Percentiles rank a stretch among this genome's conserved stretches.
These are phyloP conservation scores for Catocala fraxini DNA, from an alignment of 2,888 invertebrate species.

Conservation along the genomic window DNA sequence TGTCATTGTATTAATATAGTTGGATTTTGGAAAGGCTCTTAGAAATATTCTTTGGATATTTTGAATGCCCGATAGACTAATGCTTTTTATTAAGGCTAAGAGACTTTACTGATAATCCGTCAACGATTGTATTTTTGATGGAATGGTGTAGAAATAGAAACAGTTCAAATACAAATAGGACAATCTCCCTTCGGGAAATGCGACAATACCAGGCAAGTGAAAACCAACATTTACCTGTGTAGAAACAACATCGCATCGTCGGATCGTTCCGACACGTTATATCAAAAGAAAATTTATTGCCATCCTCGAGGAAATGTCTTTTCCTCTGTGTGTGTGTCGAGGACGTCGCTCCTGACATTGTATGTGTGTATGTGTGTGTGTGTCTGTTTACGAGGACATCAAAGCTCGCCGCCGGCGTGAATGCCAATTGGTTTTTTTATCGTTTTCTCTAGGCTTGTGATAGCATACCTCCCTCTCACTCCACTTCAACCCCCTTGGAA, in stretches of 20 bases:
- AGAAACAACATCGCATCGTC: conserved; percentile 20
- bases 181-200: neutral
- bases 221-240: conserved; percentile 32
- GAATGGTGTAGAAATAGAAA: no score
- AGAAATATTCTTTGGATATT: no score
- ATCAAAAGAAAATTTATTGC: conserved; percentile 33
- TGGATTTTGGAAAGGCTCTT: no score
- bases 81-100: no score
- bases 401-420: conserved; percentile 68
- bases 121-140: no score
- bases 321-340: conserved; percentile 22
- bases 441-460: conserved; percentile 70
- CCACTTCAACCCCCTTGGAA: conserved; percentile 11
- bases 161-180: neutral
- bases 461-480: conserved; percentile 34
- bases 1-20: no score
- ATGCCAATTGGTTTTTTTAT: conserved; percentile 81
- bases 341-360: conserved; percentile 16
- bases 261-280: conserved; percentile 13
- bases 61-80: no score
- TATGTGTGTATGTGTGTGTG: conserved; percentile 48
- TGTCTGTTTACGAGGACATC: conserved; percentile 69
- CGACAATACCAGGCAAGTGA: conserved; percentile 3
- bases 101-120: no score
- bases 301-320: conserved; percentile 12